phyloP scores from a whole-genome alignment of 1,140 invertebrate genomes.

The Diprion similis region DNA sequence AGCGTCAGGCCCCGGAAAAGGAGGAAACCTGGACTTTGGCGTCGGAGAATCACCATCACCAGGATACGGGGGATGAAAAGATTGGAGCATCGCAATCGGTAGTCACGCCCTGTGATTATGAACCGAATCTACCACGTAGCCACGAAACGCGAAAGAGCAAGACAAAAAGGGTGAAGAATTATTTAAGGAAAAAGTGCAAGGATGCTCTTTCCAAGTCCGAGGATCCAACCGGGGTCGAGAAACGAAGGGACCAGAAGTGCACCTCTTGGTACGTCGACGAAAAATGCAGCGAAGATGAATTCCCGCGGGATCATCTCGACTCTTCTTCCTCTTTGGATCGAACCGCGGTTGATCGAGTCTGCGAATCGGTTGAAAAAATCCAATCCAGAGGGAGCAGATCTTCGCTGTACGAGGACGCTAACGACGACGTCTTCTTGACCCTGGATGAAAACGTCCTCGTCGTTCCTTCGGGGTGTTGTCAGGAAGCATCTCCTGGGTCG shows the following conservation, averaged over 20 bases:
- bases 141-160: slow-evolving; percentile 58
- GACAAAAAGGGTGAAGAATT: slow-evolving; percentile 59
- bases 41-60: slow-evolving; percentile 29
- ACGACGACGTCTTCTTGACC: slow-evolving; percentile 33
- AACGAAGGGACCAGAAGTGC: slow-evolving; percentile 40
- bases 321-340: too few relatives aligned
- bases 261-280: slow-evolving; percentile 57
- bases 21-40: slow-evolving; percentile 54
- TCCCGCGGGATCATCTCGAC: slow-evolving; percentile 14
- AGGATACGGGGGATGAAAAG: slow-evolving; percentile 19
- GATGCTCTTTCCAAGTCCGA: slow-evolving; percentile 51
- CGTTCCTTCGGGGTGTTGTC: background rate
- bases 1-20: slow-evolving; percentile 48
- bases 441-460: slow-evolving; percentile 8
- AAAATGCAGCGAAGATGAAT: slow-evolving; percentile 25
- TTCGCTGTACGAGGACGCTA: slow-evolving; percentile 47
- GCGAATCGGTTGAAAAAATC: background rate
- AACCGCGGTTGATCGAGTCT: too few relatives aligned
- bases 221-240: slow-evolving; percentile 44
- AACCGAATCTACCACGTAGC: slow-evolving; percentile 36
- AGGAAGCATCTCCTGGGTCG: too few relatives aligned
- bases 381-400: slow-evolving; percentile 29
- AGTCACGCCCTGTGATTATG: background rate
- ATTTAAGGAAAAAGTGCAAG: slow-evolving; percentile 58
- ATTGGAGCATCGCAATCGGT: slow-evolving; percentile 1